These are phyloP conservation scores for Trachymyrmex septentrionalis DNA, from an alignment of 1,140 invertebrate species.

Conservation along the genomic window DNA sequence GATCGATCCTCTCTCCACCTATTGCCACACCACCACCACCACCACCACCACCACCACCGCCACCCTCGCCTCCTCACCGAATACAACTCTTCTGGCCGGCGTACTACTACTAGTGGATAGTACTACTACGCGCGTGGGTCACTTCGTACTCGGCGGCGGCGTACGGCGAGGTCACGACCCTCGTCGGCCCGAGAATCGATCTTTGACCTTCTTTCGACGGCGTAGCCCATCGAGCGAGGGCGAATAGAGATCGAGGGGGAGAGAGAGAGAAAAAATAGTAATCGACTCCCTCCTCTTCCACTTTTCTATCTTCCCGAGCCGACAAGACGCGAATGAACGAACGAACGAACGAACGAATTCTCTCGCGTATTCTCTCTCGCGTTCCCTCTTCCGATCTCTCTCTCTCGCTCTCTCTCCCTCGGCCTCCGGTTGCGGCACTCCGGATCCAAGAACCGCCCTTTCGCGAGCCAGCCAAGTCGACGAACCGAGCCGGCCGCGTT, in stretches of 20 bases:
- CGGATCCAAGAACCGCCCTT: conserved; percentile 57
- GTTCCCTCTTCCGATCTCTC: conserved; percentile 24
- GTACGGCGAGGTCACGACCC: conserved; percentile 74
- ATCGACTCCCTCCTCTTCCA: conserved; percentile 36
- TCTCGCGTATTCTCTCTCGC: conserved; percentile 17
- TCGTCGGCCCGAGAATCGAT: conserved; percentile 78
- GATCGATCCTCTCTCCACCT: conserved; percentile 42
- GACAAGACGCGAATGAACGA: conserved; percentile 11
- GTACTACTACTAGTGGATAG: conserved; percentile 58
- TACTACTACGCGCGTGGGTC: conserved; percentile 66
- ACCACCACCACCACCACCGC: not conserved
- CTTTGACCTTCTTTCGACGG: conserved; percentile 79
- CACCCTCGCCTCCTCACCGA: conserved; percentile 12
- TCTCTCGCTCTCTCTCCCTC: conserved; percentile 65
- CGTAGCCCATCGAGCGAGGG: conserved; percentile 70
- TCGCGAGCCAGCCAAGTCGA: conserved; percentile 47
- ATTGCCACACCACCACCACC: not conserved
- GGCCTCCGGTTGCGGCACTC: conserved; percentile 35
- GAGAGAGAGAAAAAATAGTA: conserved; percentile 72
- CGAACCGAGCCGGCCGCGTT: conserved; percentile 39
- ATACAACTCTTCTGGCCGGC: conserved; percentile 43
- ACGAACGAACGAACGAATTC: conserved; percentile 4
- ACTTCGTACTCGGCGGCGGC: conserved; percentile 61
- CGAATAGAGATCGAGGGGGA: conserved; percentile 72
- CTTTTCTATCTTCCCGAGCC: conserved; percentile 12